Percentiles rank a stretch among this genome's conserved stretches.
phyloP scores from a whole-genome alignment of 2,888 invertebrate genomes.

The Ennomos erosarius region DNA sequence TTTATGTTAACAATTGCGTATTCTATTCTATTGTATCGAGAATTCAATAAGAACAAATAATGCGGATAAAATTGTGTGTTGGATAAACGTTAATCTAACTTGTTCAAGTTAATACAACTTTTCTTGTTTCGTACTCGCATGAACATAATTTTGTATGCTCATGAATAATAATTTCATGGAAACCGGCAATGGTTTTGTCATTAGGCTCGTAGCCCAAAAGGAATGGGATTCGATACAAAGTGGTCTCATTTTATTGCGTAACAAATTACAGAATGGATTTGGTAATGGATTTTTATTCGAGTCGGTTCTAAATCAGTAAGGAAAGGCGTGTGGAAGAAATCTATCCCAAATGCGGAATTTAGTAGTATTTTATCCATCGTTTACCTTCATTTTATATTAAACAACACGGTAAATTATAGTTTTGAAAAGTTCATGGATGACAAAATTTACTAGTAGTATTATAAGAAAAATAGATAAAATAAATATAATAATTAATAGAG shows the following conservation, averaged over 20 bases:
- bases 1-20: constrained; percentile 12
- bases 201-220: constrained; percentile 42
- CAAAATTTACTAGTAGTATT: too few species aligned
- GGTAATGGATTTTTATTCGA: constrained; percentile 11
- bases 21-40: constrained; percentile 13
- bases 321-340: too few species aligned
- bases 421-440: too few species aligned
- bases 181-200: constrained; percentile 53
- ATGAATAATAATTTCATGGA: constrained; percentile 67
- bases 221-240: constrained; percentile 16
- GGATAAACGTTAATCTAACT: constrained; percentile 71
- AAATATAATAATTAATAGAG: too few species aligned
- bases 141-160: constrained; percentile 64
- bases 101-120: constrained; percentile 74
- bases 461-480: too few species aligned
- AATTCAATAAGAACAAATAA: constrained; percentile 30
- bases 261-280: constrained; percentile 5
- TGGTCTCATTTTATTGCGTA: constrained; percentile 26
- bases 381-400: too few species aligned
- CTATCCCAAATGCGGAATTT: too few species aligned
- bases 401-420: too few species aligned
- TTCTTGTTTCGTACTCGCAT: constrained; percentile 67
- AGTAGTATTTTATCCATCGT: too few species aligned
- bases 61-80: constrained; percentile 36
- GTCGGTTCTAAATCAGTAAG: not conserved